Percentiles rank a stretch among this genome's conserved stretches.
These are phyloP conservation scores for Rynchops niger DNA, from an alignment of 2,113 vertebrate species.

Conservation along the genomic window DNA sequence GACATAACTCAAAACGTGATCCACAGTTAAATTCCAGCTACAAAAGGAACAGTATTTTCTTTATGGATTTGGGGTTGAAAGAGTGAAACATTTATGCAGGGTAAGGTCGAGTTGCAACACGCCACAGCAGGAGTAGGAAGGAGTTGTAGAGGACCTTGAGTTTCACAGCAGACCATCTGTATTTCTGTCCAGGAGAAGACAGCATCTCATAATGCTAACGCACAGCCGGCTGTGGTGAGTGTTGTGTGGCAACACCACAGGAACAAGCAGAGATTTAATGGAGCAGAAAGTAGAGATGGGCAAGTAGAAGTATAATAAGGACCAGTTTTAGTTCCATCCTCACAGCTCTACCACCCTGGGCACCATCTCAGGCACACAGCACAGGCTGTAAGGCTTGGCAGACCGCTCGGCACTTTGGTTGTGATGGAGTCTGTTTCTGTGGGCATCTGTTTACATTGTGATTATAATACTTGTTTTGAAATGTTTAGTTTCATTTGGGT, in stretches of 20 bases:
- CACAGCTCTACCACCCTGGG: background rate
- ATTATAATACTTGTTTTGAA: background rate
- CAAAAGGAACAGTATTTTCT: background rate
- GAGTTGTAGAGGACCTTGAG: background rate
- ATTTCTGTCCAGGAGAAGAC: background rate
- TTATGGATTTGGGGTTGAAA: background rate
- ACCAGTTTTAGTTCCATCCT: background rate
- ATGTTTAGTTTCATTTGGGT: background rate
- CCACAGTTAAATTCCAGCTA: background rate
- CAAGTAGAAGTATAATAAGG: background rate
- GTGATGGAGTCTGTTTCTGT: background rate
- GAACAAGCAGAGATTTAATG: background rate
- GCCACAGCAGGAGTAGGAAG: background rate
- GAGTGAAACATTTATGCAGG: background rate
- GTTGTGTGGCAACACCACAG: fast-evolving
- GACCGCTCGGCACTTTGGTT: fast-evolving
- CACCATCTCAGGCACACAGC: background rate
- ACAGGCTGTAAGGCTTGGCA: background rate
- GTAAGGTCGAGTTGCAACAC: background rate
- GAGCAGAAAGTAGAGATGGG: background rate
- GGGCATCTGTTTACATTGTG: background rate
- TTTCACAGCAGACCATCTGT: background rate
- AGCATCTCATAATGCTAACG: background rate
- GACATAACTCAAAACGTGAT: background rate
- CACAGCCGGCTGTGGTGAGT: background rate